Base-by-base conservation (phyloP, 2,888 invertebrate genomes). In the Hyppa rectilinea region DNA sequence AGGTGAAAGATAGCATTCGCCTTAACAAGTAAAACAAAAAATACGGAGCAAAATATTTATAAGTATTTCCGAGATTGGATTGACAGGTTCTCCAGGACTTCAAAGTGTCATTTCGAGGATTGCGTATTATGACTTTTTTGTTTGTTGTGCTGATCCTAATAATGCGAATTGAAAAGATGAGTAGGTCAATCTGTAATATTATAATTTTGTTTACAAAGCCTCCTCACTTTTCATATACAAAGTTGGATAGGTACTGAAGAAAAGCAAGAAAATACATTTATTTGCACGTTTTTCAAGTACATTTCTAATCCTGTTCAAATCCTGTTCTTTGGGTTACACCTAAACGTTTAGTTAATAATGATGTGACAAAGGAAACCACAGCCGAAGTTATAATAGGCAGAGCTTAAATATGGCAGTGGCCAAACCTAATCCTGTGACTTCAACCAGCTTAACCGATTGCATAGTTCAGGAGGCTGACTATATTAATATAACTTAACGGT, bases 71-170 rank as follows among this genome's bases (percentile, higher is more conserved):
- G 70, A 85, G 84, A 87, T 78, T 87, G 84, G 85, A 87, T 87
- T 89, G 90, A 87, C 87, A 87, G 80, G 34, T 71, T 80, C 66
- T 75, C 49, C 47, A 72, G 70, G 70, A 81, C 74, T 75, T 79
- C 82, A 81, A 84, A 84, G 77, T 81, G 79, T 72, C 65, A 66
- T 61, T 63, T 67, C 52, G 70, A 67, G 52, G 52, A 77, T 74
- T 62, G 59, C 59, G 77, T 82, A 71, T 80, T 79, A 71, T 71
- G 55, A 75, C 50, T 58, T 75, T 66, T 71, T 70, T 61, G 62
- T 72, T 78, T 70, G 59, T 72, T 58, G 31, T 66, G 14, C 63
- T 59, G 56, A 34, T 55, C 49, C 43, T 78, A 71, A 71, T 77
- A 67, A 69, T 43, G 49, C 10, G 34, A 80, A 70, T 69, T 56